Percentiles rank a stretch among this genome's conserved stretches.
phyloP scores from a whole-genome alignment of 35 echinoderm and acorn worm species.

The Amphiura filiformis region DNA sequence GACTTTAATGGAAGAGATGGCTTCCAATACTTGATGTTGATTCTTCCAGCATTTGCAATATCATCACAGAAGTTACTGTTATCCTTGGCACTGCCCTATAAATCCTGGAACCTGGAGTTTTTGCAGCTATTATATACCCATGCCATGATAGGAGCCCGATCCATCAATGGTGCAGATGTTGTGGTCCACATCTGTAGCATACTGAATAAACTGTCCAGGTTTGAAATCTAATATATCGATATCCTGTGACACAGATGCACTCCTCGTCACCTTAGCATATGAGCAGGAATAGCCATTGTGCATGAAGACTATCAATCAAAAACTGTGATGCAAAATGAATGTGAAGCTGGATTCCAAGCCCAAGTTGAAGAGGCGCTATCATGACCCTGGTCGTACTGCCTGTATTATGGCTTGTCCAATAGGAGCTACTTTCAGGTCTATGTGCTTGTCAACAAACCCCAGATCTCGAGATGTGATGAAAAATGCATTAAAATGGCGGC shows the following conservation, averaged over 20 bases:
- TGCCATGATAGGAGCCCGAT: conserved; percentile 52
- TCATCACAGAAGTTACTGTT: conserved; percentile 29
- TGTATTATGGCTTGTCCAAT: no score
- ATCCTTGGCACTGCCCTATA: neutral
- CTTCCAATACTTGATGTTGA: conserved; percentile 11
- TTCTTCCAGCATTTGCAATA: conserved; percentile 11
- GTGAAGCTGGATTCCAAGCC: no score
- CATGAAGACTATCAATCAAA: neutral
- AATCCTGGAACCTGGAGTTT: neutral
- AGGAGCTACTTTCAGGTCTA: no score
- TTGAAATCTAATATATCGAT: conserved; percentile 18
- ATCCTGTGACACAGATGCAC: conserved; percentile 35
- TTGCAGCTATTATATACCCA: conserved; percentile 59
- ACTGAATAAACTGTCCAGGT: conserved; percentile 32
- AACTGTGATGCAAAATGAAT: no score
- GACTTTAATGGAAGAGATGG: neutral
- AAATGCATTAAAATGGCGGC: no score
- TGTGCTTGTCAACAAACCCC: no score
- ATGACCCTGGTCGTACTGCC: no score
- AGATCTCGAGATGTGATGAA: no score
- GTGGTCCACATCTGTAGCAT: conserved; percentile 68
- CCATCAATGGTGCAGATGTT: conserved; percentile 61
- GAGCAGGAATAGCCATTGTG: conserved; percentile 22
- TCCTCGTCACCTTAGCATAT: conserved; percentile 32
- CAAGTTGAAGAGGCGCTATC: no score